Evolutionary conservation across 2,888 invertebrate species (phyloP).

Genomic region (Synergus umbraculus): DNA sequence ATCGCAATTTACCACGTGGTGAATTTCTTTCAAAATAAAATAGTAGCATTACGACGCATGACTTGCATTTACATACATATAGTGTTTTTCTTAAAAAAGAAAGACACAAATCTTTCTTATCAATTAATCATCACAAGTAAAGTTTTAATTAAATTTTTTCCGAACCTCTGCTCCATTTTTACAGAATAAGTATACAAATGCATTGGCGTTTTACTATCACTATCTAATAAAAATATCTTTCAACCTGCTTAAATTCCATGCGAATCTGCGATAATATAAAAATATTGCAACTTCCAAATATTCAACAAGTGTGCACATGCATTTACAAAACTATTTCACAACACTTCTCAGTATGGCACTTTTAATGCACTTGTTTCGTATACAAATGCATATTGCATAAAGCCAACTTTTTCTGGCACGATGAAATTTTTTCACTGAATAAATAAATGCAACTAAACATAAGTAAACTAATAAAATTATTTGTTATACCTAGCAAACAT

Average conservation of each 20-base stretch:
- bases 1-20: too few species aligned
- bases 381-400: neutral
- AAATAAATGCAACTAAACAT: neutral
- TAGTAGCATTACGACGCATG: too few species aligned
- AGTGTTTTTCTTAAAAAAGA: too few species aligned
- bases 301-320: neutral
- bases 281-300: neutral
- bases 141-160: too few species aligned
- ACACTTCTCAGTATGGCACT: neutral
- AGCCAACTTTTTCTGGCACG: neutral
- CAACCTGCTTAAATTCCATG: neutral
- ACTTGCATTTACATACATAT: too few species aligned
- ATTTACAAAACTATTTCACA: neutral
- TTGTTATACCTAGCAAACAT: constrained; percentile 45
- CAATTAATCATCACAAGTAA: too few species aligned
- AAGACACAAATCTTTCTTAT: too few species aligned
- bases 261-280: neutral
- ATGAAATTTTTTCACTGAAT: neutral
- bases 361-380: neutral
- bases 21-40: too few species aligned
- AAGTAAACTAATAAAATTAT: constrained; percentile 41
- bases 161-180: too few species aligned
- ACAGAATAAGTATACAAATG: too few species aligned
- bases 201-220: too few species aligned
- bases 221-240: too few species aligned